Conservation (phyloP, 2,797 vertebrate species). For the Rhabdomys pumilio region DNA sequence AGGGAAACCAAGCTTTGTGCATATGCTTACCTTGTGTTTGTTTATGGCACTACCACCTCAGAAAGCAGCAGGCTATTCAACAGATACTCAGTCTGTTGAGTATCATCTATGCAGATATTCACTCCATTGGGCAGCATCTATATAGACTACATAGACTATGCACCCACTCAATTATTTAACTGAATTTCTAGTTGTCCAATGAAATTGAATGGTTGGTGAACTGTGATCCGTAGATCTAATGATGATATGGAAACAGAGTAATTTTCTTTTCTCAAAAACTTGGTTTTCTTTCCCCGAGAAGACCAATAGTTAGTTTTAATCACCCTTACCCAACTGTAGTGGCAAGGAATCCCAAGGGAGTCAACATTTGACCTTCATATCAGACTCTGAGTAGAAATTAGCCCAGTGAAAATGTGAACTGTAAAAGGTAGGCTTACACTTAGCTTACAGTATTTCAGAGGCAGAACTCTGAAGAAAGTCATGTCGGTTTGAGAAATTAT, state of each 20-base stretch:
- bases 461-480: not conserved
- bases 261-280: slow-evolving; percentile 44
- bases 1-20: slow-evolving; percentile 25
- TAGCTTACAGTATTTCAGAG: not conserved
- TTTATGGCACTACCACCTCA: slow-evolving; percentile 20
- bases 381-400: not conserved
- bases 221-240: slow-evolving; percentile 21
- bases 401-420: not conserved
- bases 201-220: slow-evolving; percentile 58
- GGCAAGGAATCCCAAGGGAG: not conserved
- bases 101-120: not conserved
- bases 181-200: slow-evolving; percentile 59
- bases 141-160: not conserved
- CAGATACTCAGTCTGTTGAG: not conserved
- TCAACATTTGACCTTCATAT: not conserved
- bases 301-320: slow-evolving; percentile 55
- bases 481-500: not conserved
- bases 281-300: slow-evolving; percentile 56
- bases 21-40: slow-evolving; percentile 7
- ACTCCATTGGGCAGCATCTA: not conserved
- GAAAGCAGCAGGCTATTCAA: slow-evolving; percentile 1
- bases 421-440: not conserved
- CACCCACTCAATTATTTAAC: slow-evolving; percentile 26
- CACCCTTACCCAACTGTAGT: not conserved
- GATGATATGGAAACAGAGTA: slow-evolving; percentile 29